Base-by-base conservation (phyloP, 2,113 vertebrate species). In the Malurus cyaneus region DNA sequence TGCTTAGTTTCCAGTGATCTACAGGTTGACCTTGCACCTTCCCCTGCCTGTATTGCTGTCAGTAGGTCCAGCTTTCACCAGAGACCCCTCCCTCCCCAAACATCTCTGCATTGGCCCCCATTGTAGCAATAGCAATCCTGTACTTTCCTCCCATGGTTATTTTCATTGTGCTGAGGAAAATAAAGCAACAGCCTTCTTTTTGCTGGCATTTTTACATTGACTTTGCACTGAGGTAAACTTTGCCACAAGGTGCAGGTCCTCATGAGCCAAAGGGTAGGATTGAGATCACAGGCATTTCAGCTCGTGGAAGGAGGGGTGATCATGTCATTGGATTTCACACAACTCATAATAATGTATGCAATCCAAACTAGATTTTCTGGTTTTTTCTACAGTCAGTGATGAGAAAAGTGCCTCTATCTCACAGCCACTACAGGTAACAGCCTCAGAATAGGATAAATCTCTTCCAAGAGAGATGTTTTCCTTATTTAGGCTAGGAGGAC, bases 11-110 rank as follows among this genome's bases (percentile, higher is more conserved):
- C 87, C 71, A 82, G 62, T 94, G 91, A 95, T 94, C 89, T 96
- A 94, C 94, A 96, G 96, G 94, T 96, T 94, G 89, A 97, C 95
- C 88, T 97, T 97, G 91, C 93, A 94, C 96, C 94, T 96, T 94
- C 71, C 17, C 28, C 39, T 64, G 41, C 21, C 54, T 83, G 28
- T 4, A 36, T 53, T 79, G 50, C 46, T 80, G 50, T 85, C 91
- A 44, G 34, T 66, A 46, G 31, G 61, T 70, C 74, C 47, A 86
- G 31, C 28, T 84, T 76, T 65, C 56, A 47, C 82, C 39, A 88
- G 66, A 89, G 24, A 8, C 32, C 36, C 41, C 14, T 88, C 24
- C 17, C 4, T 54, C 34, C 82, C 29, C 47, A 73, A 19, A 21
- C 4, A 25, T 26, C 62, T 78, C 52, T 42, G 16, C 17, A 14